phyloP scores from a whole-genome alignment of 2,113 vertebrate genomes.

The Oxygymnocypris stewartii region DNA sequence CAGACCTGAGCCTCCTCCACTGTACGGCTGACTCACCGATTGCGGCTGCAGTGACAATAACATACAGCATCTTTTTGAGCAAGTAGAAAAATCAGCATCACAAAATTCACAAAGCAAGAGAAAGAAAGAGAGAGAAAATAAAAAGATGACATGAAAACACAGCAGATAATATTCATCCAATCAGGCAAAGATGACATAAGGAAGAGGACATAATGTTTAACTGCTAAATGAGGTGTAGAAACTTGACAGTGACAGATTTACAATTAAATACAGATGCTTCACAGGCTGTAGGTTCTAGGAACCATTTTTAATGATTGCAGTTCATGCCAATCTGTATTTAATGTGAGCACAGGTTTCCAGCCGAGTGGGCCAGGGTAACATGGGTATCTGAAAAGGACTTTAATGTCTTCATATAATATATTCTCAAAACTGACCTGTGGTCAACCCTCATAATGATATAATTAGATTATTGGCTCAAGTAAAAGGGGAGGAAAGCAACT shows the following conservation, averaged over 20 bases:
- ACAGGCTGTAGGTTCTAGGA: slow-evolving; percentile 30
- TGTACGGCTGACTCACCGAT: slow-evolving; percentile 60
- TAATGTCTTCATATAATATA: not conserved
- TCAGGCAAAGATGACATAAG: slow-evolving; percentile 26
- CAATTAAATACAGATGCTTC: slow-evolving; percentile 62
- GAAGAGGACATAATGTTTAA: slow-evolving; percentile 9
- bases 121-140: slow-evolving; percentile 43
- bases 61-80: slow-evolving; percentile 88
- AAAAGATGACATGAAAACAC: slow-evolving; percentile 31
- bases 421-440: too few species aligned
- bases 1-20: slow-evolving; percentile 83
- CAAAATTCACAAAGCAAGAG: slow-evolving; percentile 61
- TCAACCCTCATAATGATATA: too few species aligned
- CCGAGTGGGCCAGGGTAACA: slow-evolving; percentile 34
- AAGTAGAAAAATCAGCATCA: slow-evolving; percentile 71
- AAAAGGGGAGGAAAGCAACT: not conserved
- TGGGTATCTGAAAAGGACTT: slow-evolving; percentile 45
- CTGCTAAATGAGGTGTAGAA: not conserved
- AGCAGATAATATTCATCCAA: slow-evolving; percentile 32
- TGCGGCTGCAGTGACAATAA: slow-evolving; percentile 95
- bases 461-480: not conserved
- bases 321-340: slow-evolving; percentile 80
- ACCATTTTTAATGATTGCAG: not conserved
- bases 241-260: slow-evolving; percentile 44
- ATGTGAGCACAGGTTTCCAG: slow-evolving; percentile 69